These are phyloP conservation scores for Antedon mediterranea DNA, from an alignment of 53 echinoderm and acorn worm genomes.

Conservation along the genomic window DNA sequence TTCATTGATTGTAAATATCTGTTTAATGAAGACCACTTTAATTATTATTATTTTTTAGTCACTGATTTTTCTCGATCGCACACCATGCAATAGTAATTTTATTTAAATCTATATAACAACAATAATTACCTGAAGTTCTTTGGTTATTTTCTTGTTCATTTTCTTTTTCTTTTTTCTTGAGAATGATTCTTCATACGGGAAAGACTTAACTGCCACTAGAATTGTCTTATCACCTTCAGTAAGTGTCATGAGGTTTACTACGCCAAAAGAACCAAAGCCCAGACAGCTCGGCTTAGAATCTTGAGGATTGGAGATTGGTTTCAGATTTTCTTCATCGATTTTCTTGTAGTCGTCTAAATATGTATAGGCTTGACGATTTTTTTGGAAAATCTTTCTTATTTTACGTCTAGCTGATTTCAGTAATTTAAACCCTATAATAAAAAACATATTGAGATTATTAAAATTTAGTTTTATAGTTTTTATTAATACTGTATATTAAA, in stretches of 20 bases:
- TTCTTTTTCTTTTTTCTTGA: constrained; percentile 46
- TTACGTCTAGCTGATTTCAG: background rate
- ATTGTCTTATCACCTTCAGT: background rate
- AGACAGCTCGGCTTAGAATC: background rate
- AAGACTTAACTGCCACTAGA: background rate
- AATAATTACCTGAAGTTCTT: constrained; percentile 28
- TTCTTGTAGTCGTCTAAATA: background rate
- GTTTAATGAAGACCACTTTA: too few species aligned
- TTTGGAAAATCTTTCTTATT: background rate
- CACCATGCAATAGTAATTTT: too few species aligned
- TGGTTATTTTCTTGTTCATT: constrained; percentile 56
- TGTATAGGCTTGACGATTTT: background rate
- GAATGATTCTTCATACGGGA: background rate
- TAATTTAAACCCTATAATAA: background rate
- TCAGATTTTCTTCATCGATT: background rate
- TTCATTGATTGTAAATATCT: background rate
- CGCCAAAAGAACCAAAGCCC: background rate
- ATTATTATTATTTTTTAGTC: too few species aligned
- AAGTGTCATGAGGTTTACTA: background rate
- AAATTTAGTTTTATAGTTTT: too few species aligned
- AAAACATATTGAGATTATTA: too few species aligned
- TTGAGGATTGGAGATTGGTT: background rate
- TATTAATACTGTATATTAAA: too few species aligned
- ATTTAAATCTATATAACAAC: too few species aligned
- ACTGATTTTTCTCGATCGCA: too few species aligned